Percentiles rank a stretch among this genome's conserved stretches.
Conservation (phyloP, 2,797 vertebrate species). For the Tadarida brasiliensis region DNA sequence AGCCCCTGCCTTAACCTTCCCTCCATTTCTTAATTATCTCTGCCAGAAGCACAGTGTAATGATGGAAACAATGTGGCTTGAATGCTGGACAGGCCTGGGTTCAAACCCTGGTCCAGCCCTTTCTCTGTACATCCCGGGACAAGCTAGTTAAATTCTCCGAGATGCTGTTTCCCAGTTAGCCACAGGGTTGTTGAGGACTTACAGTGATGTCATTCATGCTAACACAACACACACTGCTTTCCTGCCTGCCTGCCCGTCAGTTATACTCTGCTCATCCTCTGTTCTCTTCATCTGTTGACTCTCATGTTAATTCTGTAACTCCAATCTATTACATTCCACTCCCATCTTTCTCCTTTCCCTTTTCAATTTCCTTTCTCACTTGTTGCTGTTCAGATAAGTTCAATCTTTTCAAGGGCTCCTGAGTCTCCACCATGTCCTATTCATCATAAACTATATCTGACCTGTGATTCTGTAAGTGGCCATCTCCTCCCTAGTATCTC, state of each 20-base stretch:
- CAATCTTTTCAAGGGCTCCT: not conserved
- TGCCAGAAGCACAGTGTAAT: not conserved
- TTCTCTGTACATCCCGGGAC: not conserved
- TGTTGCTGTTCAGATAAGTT: not conserved
- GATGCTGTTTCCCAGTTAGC: not conserved
- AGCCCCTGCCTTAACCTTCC: not conserved
- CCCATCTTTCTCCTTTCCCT: not conserved
- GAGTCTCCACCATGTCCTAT: not conserved
- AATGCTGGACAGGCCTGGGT: not conserved
- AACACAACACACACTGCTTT: not conserved
- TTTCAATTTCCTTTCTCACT: not conserved
- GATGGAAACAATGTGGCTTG: not conserved
- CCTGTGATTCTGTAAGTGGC: not conserved
- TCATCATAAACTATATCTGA: not conserved
- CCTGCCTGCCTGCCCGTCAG: not conserved
- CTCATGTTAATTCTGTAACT: not conserved
- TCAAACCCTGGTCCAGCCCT: not conserved
- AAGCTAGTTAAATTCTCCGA: not conserved
- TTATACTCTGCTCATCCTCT: not conserved
- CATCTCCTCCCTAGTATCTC: not conserved
- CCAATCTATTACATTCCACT: not conserved
- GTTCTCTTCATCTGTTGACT: not conserved
- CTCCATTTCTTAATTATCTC: slow-evolving; percentile 13
- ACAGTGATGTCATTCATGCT: fast-evolving
- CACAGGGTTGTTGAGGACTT: not conserved